Evolutionary conservation across 2,113 vertebrate genomes (phyloP), one percentile per base, ranked within the genome.

Genomic region (Alosa alosa): DNA sequence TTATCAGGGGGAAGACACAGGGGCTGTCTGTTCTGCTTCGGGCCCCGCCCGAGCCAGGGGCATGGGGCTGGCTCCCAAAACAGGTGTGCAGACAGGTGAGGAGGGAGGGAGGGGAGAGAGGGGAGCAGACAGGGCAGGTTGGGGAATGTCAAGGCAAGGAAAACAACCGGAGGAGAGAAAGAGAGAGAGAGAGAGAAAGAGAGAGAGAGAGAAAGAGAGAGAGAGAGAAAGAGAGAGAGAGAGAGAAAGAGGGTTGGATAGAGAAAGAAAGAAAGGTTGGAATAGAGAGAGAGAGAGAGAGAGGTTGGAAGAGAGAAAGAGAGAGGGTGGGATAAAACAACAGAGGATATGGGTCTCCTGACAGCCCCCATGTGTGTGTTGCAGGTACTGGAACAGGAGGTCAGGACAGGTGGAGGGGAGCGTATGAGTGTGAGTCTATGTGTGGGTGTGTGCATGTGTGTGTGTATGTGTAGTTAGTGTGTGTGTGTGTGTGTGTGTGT

Each of bases 1-100:
- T 93, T 95, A 94, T 94, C 93, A 90, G 84, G 39, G 68, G 52
- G 89, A 89, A 90, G 92, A 94, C 93, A 94, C 92, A 94, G 92
- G 86, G 90, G 84, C 91, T 60, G 92, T 93, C 93, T 95, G 94
- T 94, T 94, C 92, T 39, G 31, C 72, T 39, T 2, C 86, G 86
- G 55, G 84, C 84, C 87, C 86, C 84, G 86, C 91, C 90, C n/a
- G 44, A 87, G 81, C 84, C 44, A 52, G 82, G 85, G 92, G 85
- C 86, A 84, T 41, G 85, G 87, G 89, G 92, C 86, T 86, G 89
- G 86, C 89, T 88, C 89, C 85, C 87, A 15, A 85, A 94, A 90
- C 95, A 95, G 94, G 95, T 96, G 94, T 93, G 94, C 88, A 84
- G 46, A 84, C 81, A 88, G 83, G 44, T 47, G 39, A 45, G 75